Evolutionary conservation across 2,888 invertebrate species (phyloP), one percentile per base, ranked within the genome.

Genomic region (Agonopterix heracliana): DNA sequence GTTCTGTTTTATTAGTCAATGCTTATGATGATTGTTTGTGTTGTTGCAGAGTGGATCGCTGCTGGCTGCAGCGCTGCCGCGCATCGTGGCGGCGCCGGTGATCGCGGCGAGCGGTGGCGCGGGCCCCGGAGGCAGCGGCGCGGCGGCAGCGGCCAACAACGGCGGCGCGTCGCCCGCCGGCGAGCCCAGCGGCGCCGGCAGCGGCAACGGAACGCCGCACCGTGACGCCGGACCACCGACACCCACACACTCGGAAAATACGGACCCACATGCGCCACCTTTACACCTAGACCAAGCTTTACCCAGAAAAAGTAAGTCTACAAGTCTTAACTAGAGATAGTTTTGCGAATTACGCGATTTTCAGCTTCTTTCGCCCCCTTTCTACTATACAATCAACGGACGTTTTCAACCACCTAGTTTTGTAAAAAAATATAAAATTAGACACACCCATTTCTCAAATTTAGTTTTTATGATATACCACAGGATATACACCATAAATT

Each of bases 21-120:
- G 11, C 40, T 40, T 40, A 40, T 40, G n/a, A 40, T 40, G n/a
- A 9, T 11, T 1, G n/a, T 7, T 11, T 40, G 40, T 40, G 40
- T 26, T 38, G 38, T 38, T 34, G 7, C 62, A 89, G 80, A 91
- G 90, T 57, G 92, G 91, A 14, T 92, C 93, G 42, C 78, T 93
- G 49, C 76, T 93, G 65, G 93, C 93, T 53, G 92, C 91, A 58
- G 93, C 93, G 51, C 75, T 93, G 74, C 93, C 93, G 40, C 90
- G 92, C 50, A 89, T 91, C 61, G 92, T 92, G 56, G 59, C 64
- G 11, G 50, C 53, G 41, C 50, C 64, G 52, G 51, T 62, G 54
- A 44, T 71, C 66, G 56, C 71, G 66, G 61, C 74, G 71, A 51
- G 76, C 74, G 46, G 66, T 56, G 48, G 48, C 44, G 60, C 49